Evolutionary conservation across 2,797 vertebrate genomes (phyloP).

Genomic region (Crocodylus rhombifer): DNA sequence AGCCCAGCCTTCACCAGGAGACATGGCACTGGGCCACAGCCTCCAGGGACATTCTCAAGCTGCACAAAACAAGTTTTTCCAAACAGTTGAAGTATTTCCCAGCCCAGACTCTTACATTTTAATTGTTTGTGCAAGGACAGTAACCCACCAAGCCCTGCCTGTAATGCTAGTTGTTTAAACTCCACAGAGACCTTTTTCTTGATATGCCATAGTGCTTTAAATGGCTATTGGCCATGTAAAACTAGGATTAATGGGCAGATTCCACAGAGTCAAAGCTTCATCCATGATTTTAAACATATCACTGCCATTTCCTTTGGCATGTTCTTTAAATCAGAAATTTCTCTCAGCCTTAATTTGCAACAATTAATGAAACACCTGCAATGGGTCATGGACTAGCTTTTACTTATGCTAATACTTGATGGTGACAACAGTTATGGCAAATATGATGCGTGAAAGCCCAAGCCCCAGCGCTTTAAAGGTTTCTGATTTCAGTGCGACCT

Average conservation of each 20-base stretch:
- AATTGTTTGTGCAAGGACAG: slow-evolving; percentile 76
- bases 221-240: slow-evolving; percentile 59
- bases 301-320: slow-evolving; percentile 22
- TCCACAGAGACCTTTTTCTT: slow-evolving; percentile 67
- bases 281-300: not conserved
- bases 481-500: not conserved
- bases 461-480: no score
- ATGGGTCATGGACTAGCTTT: not conserved
- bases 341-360: not conserved
- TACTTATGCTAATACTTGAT: fast-evolving
- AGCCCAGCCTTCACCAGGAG: slow-evolving; percentile 74
- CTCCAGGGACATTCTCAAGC: slow-evolving; percentile 75
- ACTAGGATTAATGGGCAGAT: slow-evolving; percentile 59
- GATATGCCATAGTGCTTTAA: slow-evolving; percentile 59
- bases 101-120: slow-evolving; percentile 73
- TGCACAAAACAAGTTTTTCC: slow-evolving; percentile 75
- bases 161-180: slow-evolving; percentile 68
- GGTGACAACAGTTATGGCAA: not conserved
- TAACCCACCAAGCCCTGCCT: slow-evolving; percentile 68
- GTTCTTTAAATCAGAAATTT: not conserved
- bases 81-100: slow-evolving; percentile 76
- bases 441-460: not conserved
- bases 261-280: slow-evolving; percentile 51
- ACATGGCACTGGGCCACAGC: slow-evolving; percentile 72
- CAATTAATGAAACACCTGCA: fast-evolving